Conservation (phyloP, 1,140 invertebrate species). For the Argopecten irradians region DNA sequence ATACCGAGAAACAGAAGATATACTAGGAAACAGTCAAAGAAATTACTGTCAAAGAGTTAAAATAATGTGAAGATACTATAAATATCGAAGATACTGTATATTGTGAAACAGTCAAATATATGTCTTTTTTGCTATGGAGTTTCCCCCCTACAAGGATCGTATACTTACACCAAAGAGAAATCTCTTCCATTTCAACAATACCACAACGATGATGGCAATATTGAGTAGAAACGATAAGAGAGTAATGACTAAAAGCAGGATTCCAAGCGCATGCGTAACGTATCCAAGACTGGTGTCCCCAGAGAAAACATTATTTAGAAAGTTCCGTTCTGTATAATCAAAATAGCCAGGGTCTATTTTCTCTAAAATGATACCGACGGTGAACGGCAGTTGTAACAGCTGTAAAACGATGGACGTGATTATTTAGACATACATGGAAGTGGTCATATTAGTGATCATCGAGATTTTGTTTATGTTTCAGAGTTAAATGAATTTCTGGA, state of each 20-base stretch:
- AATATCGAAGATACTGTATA: too few relatives aligned
- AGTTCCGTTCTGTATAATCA: neutral
- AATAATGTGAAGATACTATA: too few relatives aligned
- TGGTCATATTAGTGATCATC: too few relatives aligned
- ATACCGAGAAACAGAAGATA: too few relatives aligned
- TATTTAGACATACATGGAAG: too few relatives aligned
- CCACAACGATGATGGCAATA: neutral
- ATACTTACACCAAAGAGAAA: neutral
- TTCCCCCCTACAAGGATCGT: too few relatives aligned
- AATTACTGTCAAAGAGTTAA: too few relatives aligned
- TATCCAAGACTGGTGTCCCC: neutral
- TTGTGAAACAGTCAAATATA: too few relatives aligned
- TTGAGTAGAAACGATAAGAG: neutral
- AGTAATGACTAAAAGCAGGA: neutral
- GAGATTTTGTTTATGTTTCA: too few relatives aligned
- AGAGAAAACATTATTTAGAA: neutral
- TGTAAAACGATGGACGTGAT: neutral
- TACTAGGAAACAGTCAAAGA: too few relatives aligned
- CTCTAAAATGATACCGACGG: neutral
- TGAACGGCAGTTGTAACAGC: neutral
- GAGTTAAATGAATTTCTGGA: too few relatives aligned
- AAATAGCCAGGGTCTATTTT: neutral
- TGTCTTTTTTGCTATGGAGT: too few relatives aligned
- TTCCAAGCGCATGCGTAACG: neutral
- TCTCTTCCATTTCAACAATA: neutral